Conservation (phyloP, 1,140 invertebrate species). For the Trichogramma pretiosum region DNA sequence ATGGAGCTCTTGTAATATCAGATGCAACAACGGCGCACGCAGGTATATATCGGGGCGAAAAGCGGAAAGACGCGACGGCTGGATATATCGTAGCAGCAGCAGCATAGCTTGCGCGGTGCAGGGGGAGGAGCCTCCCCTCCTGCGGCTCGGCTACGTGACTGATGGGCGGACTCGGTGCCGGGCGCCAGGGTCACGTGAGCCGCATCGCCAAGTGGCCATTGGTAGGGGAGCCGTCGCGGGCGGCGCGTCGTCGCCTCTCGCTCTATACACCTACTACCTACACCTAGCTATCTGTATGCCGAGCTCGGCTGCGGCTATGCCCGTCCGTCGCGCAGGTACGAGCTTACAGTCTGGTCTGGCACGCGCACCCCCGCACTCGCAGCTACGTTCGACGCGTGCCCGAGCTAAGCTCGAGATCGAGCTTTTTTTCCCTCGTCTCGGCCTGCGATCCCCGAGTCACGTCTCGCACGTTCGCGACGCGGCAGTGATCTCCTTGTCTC, state of each 20-base stretch:
- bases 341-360: neutral
- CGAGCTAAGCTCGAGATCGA: constrained; percentile 23
- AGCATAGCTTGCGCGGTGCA: too few relatives aligned
- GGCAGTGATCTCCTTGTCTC: too few relatives aligned
- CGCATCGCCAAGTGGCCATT: constrained; percentile 5
- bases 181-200: constrained; percentile 14
- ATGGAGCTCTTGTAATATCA: too few relatives aligned
- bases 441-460: too few relatives aligned
- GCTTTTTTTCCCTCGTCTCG: too few relatives aligned
- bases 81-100: too few relatives aligned
- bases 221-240: constrained; percentile 16
- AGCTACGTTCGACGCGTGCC: too few relatives aligned
- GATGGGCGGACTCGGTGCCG: neutral
- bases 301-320: neutral
- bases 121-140: constrained; percentile 10
- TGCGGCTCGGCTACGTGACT: neutral
- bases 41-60: too few relatives aligned
- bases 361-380: constrained; percentile 14
- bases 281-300: neutral
- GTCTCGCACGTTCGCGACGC: constrained; percentile 22
- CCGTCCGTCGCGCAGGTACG: neutral
- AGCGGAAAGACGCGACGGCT: too few relatives aligned
- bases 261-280: neutral
- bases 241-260: neutral
- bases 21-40: too few relatives aligned